A percentile compares a stretch with the other conserved stretches of the same genome.
Conservation (phyloP, 2,797 vertebrate species). For the Taenioides sp. region DNA sequence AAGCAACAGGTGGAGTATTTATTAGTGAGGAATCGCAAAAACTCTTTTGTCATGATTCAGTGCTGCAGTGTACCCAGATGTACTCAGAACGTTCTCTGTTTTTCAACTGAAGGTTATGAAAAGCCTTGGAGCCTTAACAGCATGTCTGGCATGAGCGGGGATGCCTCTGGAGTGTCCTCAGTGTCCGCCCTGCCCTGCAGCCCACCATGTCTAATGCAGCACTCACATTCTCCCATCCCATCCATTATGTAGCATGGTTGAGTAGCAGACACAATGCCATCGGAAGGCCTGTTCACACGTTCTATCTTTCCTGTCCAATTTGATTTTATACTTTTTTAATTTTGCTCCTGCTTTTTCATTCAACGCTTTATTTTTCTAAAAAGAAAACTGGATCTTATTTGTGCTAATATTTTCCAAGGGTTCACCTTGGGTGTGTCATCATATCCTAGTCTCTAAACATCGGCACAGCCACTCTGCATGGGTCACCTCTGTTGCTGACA, state of each 20-base stretch:
- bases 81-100: slow-evolving; percentile 85
- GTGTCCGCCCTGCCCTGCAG: slow-evolving; percentile 88
- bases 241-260: slow-evolving; percentile 91
- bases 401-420: slow-evolving; percentile 68
- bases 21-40: slow-evolving; percentile 59
- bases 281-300: slow-evolving; percentile 79
- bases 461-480: slow-evolving; percentile 71
- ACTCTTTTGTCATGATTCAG: slow-evolving; percentile 80
- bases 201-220: slow-evolving; percentile 88
- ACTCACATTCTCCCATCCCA: slow-evolving; percentile 89
- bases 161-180: slow-evolving; percentile 85
- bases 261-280: slow-evolving; percentile 86
- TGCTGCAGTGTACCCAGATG: slow-evolving; percentile 78
- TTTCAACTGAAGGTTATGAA: slow-evolving; percentile 90
- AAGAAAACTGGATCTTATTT: slow-evolving; percentile 67
- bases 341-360: slow-evolving; percentile 59
- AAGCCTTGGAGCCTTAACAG: slow-evolving; percentile 92
- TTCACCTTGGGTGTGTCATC: slow-evolving; percentile 74
- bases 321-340: slow-evolving; percentile 64
- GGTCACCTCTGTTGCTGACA: slow-evolving; percentile 67
- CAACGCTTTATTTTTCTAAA: slow-evolving; percentile 59
- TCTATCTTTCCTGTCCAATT: slow-evolving; percentile 60
- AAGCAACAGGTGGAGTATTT: slow-evolving; percentile 76
- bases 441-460: slow-evolving; percentile 65
- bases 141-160: slow-evolving; percentile 86